Evolutionary conservation across 2,113 vertebrate genomes (phyloP).

Genomic region (Patagioenas fasciata): DNA sequence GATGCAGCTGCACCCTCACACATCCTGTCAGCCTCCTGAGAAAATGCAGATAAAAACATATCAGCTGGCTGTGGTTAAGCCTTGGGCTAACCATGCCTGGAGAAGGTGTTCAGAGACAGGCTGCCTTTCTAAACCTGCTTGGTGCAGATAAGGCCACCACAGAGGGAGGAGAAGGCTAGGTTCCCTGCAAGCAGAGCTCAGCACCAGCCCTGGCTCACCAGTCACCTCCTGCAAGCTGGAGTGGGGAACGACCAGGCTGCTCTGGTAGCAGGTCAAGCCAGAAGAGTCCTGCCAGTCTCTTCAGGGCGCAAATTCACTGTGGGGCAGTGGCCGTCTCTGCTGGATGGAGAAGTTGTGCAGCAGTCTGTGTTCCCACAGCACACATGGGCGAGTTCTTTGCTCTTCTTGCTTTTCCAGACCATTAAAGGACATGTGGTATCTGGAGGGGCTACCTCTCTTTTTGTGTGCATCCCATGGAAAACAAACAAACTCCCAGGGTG

Average conservation of each 20-base stretch:
- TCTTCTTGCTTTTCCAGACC: not conserved
- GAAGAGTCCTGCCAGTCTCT: not conserved
- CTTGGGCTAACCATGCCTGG: not conserved
- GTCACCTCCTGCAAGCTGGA: not conserved
- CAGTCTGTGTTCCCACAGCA: not conserved
- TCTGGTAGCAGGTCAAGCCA: not conserved
- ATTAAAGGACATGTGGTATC: not conserved
- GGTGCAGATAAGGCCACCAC: not conserved
- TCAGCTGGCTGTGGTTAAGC: not conserved
- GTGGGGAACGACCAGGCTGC: not conserved
- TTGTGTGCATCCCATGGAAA: not conserved
- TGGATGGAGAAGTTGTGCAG: not conserved
- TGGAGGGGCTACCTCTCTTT: not conserved
- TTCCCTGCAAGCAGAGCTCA: not conserved
- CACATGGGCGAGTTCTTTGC: not conserved
- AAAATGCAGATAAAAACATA: not conserved
- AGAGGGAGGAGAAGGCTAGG: not conserved
- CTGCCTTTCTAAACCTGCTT: not conserved
- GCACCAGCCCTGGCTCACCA: not conserved
- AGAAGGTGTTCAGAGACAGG: not conserved
- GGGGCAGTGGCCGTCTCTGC: fast-evolving
- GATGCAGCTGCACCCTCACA: not conserved
- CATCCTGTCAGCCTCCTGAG: not conserved
- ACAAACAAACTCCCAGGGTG: not conserved
- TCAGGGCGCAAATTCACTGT: not conserved